Percentiles rank a stretch among this genome's conserved stretches.
These are phyloP conservation scores for Geotrypetes seraphini DNA, from an alignment of 2,797 vertebrate species.

Conservation along the genomic window DNA sequence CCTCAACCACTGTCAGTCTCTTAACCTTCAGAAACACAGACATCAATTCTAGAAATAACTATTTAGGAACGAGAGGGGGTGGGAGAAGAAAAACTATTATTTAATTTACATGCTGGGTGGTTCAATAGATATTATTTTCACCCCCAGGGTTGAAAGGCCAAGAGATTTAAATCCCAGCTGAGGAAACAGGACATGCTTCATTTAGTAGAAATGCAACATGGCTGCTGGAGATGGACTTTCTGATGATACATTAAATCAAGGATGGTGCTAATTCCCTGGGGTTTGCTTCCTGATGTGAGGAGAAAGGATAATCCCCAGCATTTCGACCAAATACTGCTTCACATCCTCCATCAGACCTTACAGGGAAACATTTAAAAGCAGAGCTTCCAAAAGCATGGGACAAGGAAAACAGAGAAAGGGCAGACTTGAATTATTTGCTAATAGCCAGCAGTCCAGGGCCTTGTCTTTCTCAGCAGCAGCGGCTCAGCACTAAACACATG, in stretches of 20 bases:
- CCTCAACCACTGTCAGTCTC: no score
- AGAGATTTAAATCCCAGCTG: constrained; percentile 41
- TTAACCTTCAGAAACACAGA: constrained; percentile 7
- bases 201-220: constrained; percentile 33
- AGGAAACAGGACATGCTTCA: constrained; percentile 44
- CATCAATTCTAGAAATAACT: constrained; percentile 9
- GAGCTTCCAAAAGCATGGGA: no score
- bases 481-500: no score
- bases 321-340: constrained; percentile 4
- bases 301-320: constrained; percentile 5
- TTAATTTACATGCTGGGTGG: constrained; percentile 27
- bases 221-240: constrained; percentile 29
- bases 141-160: constrained; percentile 32
- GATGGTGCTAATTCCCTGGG: constrained; percentile 39
- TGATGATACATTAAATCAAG: constrained; percentile 59
- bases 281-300: constrained; percentile 16
- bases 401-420: no score
- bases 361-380: no score
- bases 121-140: constrained; percentile 33
- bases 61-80: constrained; percentile 17
- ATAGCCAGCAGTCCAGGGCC: no score
- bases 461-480: no score
- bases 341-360: no score
- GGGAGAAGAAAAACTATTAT: constrained; percentile 31
- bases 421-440: no score